phyloP scores from a whole-genome alignment of 2,888 invertebrate species.

The Auanema freiburgensis region DNA sequence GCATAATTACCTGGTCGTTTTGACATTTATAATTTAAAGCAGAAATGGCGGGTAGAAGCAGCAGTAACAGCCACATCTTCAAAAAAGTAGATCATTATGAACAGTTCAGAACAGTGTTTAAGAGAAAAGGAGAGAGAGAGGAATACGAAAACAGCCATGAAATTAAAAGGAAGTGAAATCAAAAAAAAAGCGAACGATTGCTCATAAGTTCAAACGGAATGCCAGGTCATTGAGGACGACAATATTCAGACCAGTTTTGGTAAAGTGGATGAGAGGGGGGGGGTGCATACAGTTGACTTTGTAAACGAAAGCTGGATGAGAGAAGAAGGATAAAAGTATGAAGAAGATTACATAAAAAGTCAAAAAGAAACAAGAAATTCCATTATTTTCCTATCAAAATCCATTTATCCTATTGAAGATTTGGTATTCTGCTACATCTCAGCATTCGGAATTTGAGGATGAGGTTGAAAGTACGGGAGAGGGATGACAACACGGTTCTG shows the following conservation, averaged over 20 bases:
- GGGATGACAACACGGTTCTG: too few relatives aligned
- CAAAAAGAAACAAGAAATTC: not conserved
- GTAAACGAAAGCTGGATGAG: constrained; percentile 1
- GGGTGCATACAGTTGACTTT: not conserved
- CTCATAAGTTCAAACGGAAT: not conserved
- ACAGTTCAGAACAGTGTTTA: not conserved
- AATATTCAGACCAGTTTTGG: too few relatives aligned
- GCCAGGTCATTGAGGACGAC: too few relatives aligned
- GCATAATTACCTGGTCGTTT: constrained; percentile 38
- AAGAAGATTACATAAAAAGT: constrained; percentile 2
- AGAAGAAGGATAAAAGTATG: constrained; percentile 2
- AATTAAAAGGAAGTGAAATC: not conserved
- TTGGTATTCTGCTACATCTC: too few relatives aligned
- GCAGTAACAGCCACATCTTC: constrained; percentile 41
- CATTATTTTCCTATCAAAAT: too few relatives aligned
- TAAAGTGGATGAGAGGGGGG: too few relatives aligned
- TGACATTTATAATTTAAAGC: constrained; percentile 43
- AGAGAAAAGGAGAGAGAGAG: not conserved
- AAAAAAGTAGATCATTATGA: constrained; percentile 14
- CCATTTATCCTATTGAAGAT: too few relatives aligned
- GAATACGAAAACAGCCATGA: not conserved
- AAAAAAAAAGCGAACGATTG: not conserved
- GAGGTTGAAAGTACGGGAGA: too few relatives aligned
- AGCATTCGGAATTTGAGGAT: too few relatives aligned
- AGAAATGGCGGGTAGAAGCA: constrained; percentile 18